phyloP scores from a whole-genome alignment of 2,888 invertebrate genomes.

The Furcula furcula region DNA sequence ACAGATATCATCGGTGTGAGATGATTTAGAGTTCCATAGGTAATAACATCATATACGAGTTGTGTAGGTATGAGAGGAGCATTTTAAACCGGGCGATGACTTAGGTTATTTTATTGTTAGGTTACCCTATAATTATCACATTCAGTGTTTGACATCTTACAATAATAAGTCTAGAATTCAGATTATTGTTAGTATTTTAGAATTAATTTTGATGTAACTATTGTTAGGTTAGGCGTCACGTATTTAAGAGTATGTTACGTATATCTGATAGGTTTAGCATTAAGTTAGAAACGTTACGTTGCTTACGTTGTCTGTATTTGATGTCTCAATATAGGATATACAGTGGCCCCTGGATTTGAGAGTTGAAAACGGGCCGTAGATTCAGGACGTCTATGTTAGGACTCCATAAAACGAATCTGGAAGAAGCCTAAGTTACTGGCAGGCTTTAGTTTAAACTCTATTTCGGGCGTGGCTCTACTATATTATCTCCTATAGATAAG shows the following conservation, averaged over 20 bases:
- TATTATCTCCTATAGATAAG: too few species aligned
- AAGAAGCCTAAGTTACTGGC: constrained; percentile 50
- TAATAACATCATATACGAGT: constrained; percentile 12
- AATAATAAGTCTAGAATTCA: constrained; percentile 28
- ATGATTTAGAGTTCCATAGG: constrained; percentile 26
- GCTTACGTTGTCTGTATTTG: constrained; percentile 9
- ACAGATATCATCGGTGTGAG: constrained; percentile 21
- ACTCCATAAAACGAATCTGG: constrained; percentile 36
- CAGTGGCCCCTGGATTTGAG: constrained; percentile 30
- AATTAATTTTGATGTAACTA: constrained; percentile 5
- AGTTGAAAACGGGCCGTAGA: constrained; percentile 38
- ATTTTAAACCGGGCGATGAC: constrained; percentile 41
- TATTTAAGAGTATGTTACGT: constrained; percentile 11
- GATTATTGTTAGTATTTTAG: constrained; percentile 6
- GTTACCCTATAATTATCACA: constrained; percentile 25
- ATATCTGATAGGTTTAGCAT: constrained; percentile 10
- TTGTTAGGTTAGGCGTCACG: constrained; percentile 7
- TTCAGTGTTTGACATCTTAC: constrained; percentile 36
- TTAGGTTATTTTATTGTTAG: constrained; percentile 27
- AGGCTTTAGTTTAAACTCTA: constrained; percentile 35
- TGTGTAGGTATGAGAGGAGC: constrained; percentile 19
- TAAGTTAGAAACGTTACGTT: constrained; percentile 12
- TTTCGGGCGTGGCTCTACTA: constrained; percentile 28
- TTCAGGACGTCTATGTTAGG: constrained; percentile 31
- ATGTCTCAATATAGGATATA: constrained; percentile 17